Base-by-base conservation (phyloP, 1,140 invertebrate species). In the Drosophila bipectinata region DNA sequence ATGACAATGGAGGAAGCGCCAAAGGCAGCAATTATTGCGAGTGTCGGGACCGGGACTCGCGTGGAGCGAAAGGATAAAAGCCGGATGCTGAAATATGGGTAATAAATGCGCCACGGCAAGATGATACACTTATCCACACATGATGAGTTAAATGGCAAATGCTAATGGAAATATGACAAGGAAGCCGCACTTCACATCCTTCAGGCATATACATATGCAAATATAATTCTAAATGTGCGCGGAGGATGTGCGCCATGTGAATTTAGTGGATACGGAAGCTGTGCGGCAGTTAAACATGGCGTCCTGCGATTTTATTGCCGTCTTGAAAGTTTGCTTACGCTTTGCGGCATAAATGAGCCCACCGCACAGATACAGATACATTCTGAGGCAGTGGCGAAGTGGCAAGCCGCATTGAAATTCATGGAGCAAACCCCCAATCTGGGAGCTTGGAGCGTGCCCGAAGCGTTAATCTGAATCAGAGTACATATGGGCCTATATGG, bases 141-240 rank as follows among this genome's bases (percentile, higher is more conserved):
- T 78, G 80, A 84, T 84, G 80, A 83, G 80, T 76, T 84, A 79
- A 84, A 76, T 68, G 80, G 80, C 80, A 77, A 77, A 82, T 82
- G 83, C 83, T 87, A 87, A 87, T 87, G 82, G 83, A 87, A 88
- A 87, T 82, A 81, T 81, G 81, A 85, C 81, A 78, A 55, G 71
- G 72, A 63, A 74, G 62, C 58, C 57, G 64, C 54, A 45, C 51
- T 68, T 51, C 63, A 68, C 58, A 37, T 55, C 30, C 64, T 54
- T 37, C 41, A 45, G 57, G 58, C 18, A 64, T 34, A 64, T 82
- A 64, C 30, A 64, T 82, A 83, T 83, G 80, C 58, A 83, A 83
- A 83, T 84, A 80, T 56, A 60, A 80, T 49, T 55, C 49, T 48
- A 53, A 61, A 74, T 63, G 74, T 60, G 37, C 34, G 66, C 44